Base-by-base conservation (phyloP, 2,797 vertebrate species). In the Xenops minutus region DNA sequence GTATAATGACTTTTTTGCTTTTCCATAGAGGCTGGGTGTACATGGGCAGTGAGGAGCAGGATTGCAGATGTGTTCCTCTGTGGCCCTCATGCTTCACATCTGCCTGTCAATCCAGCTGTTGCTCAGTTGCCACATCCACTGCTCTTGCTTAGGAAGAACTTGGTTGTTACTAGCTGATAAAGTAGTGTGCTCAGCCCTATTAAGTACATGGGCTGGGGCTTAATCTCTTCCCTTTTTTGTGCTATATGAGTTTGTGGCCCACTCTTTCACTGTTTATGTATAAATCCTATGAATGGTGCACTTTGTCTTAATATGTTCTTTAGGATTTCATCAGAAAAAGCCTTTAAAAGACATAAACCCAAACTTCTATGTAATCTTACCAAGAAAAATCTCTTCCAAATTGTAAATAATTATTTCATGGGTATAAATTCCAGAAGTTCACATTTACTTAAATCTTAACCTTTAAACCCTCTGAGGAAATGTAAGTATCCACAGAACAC, bases 361-460 rank as follows among this genome's bases (percentile, higher is more conserved):
- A 71, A 73, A 3, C 0, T 39, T 44, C 73, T 89, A 58, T 0
- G 0, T 51, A 43, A 58, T 52, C 3, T 54, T 81, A 41, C 7
- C 2, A 72, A 46, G 39, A 59, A 68, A 69, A 85, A 46, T 20
- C 32, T 16, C 10, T 68, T 75, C 56, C 44, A 16, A 72, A 58
- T 41, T 48, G 2, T 43, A 59, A 93, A 90, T 63, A 69, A 79
- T 72, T 88, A 27, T 36, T 88, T 94, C 7, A 36, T 30, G 39
- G 24, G 34, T 16, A 75, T 81, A 66, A 56, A 83, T 46, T 80
- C 44, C n/a, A 51, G 41, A 51, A 82, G 20, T 58, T 93, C 12
- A 22, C n/a, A 49, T 79, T 87, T 71, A 30, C 90, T 92, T 89
- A 77, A 85, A 51, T 86, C 82, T 43, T 92, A 86, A 77, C 41